Percentiles rank a stretch among this genome's conserved stretches.
phyloP scores from a whole-genome alignment of 2,888 invertebrate species.

The Nysson spinosus region DNA sequence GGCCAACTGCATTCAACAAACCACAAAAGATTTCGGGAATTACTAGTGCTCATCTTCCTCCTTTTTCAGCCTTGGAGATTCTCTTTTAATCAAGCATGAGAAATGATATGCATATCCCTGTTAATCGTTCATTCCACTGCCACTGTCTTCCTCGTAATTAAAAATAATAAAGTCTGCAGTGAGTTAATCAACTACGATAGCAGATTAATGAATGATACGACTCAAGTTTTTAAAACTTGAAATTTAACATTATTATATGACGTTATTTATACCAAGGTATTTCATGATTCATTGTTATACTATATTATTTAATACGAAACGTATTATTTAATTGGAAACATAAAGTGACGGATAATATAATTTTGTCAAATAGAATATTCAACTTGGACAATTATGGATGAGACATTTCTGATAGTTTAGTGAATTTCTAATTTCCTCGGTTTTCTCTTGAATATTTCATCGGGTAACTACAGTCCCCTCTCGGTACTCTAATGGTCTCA shows the following conservation, averaged over 20 bases:
- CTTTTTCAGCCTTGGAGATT: conserved; percentile 3
- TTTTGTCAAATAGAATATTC: no score
- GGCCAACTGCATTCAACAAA: neutral
- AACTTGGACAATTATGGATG: no score
- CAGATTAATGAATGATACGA: no score
- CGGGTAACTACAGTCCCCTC: neutral
- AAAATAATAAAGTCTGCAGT: no score
- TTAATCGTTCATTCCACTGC: conserved; percentile 7
- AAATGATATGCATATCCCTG: neutral
- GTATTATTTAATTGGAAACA: no score
- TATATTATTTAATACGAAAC: no score
- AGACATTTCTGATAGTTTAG: neutral
- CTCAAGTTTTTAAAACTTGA: no score
- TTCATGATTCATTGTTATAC: no score
- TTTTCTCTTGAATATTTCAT: conserved; percentile 27
- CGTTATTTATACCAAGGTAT: no score
- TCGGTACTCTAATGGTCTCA: conserved; percentile 35
- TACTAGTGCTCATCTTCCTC: neutral
- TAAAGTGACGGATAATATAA: no score
- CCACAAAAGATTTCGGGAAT: conserved; percentile 13
- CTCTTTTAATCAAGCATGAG: neutral
- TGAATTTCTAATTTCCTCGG: conserved; percentile 19
- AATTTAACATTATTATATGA: no score
- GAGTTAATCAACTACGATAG: no score
- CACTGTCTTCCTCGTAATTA: conserved; percentile 4